A percentile compares a stretch with the other conserved stretches of the same genome.
phyloP scores from a whole-genome alignment of 2,797 vertebrate species.

The Pelobates cultripes region DNA sequence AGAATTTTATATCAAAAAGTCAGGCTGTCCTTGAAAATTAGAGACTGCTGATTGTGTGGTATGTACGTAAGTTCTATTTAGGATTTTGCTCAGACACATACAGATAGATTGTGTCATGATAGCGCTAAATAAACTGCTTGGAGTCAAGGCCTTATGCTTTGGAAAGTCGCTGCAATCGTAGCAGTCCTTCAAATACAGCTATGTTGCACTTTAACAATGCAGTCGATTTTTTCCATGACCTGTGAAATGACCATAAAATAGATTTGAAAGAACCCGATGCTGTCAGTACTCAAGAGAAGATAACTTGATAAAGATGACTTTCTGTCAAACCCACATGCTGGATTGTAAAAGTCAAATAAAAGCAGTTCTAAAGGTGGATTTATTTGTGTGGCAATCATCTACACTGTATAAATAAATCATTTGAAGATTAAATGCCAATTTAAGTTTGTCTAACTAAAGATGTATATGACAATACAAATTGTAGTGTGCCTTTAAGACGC shows the following conservation, averaged over 20 bases:
- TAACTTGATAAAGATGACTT: background rate
- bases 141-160: conserved; percentile 8
- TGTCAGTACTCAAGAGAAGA: background rate
- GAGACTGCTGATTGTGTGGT: conserved; percentile 34
- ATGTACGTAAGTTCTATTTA: conserved; percentile 28
- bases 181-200: conserved; percentile 5
- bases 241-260: conserved; percentile 50
- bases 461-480: no score
- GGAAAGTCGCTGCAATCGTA: background rate
- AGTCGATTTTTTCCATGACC: conserved; percentile 21
- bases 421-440: no score
- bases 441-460: no score
- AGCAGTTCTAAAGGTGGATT: no score
- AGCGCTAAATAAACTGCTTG: conserved; percentile 12
- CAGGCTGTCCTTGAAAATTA: conserved; percentile 49
- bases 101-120: conserved; percentile 38
- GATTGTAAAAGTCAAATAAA: no score
- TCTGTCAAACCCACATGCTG: background rate
- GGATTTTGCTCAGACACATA: conserved; percentile 25
- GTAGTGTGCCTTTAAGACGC: no score
- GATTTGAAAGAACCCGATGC: conserved; percentile 51
- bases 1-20: conserved; percentile 47
- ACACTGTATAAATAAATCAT: no score
- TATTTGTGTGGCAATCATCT: no score
- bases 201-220: conserved; percentile 8